Evolutionary conservation across 2,888 invertebrate genomes (phyloP).

Genomic region (Biston betularia): DNA sequence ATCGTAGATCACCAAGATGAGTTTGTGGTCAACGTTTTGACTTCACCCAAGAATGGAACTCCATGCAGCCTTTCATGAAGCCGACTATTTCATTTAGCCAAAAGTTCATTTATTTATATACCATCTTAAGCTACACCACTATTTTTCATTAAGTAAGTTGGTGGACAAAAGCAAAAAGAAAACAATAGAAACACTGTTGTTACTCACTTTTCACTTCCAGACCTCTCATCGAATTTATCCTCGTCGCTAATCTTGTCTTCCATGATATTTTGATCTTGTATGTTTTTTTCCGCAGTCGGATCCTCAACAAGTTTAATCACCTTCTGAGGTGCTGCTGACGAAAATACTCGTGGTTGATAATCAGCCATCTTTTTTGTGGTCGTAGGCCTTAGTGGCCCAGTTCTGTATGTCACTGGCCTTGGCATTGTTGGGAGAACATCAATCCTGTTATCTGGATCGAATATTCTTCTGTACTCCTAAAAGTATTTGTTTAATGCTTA

Average conservation of each 20-base stretch:
- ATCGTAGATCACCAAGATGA: too few species aligned
- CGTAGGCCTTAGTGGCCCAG: constrained; percentile 29
- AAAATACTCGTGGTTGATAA: too few species aligned
- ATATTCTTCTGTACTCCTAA: constrained; percentile 9
- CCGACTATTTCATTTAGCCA: too few species aligned
- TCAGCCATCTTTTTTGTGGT: neutral
- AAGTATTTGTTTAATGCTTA: neutral
- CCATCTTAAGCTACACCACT: too few species aligned
- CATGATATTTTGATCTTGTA: neutral
- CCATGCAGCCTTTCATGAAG: too few species aligned
- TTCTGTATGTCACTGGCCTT: constrained; percentile 23
- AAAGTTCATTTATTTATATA: too few species aligned
- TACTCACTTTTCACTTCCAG: constrained; percentile 4
- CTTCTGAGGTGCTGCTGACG: neutral
- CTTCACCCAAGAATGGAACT: too few species aligned
- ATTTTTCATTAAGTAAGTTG: too few species aligned
- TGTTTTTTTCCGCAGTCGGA: neutral
- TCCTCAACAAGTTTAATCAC: neutral
- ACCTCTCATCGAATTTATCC: constrained; percentile 1
- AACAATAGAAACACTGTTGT: neutral
- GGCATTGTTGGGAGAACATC: constrained; percentile 15
- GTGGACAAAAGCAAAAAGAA: too few species aligned
- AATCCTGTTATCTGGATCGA: neutral
- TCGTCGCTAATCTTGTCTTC: neutral
- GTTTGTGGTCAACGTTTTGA: too few species aligned